Percentiles rank a stretch among this genome's conserved stretches.
Evolutionary conservation across 2,113 vertebrate species (phyloP).

Genomic region (Malurus melanocephalus): DNA sequence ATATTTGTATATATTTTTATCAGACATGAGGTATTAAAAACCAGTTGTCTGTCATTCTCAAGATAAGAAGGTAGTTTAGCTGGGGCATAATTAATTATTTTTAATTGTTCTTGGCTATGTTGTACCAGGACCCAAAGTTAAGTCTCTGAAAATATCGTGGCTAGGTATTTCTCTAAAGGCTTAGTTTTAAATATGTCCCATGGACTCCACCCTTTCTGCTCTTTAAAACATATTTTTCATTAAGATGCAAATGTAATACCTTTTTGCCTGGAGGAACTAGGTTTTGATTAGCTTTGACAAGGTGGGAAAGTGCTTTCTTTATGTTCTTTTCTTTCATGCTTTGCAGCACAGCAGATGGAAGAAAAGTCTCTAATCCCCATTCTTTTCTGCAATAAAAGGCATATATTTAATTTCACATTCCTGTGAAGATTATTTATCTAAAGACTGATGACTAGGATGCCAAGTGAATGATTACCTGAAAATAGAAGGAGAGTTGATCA

Average conservation of each 20-base stretch:
- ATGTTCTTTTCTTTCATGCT: conserved; percentile 99
- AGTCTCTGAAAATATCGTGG: conserved; percentile 49
- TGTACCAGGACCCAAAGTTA: background rate
- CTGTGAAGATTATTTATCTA: conserved; percentile 55
- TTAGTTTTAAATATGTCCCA: conserved; percentile 55
- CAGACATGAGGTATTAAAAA: background rate
- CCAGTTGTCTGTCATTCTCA: background rate
- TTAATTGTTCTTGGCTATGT: conserved; percentile 47
- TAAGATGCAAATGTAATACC: conserved; percentile 82
- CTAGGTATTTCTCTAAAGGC: conserved; percentile 46
- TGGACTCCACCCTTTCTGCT: conserved; percentile 14
- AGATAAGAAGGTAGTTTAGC: conserved; percentile 12
- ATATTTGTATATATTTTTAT: background rate
- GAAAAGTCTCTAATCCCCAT: conserved; percentile 95
- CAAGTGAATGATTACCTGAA: conserved; percentile 34
- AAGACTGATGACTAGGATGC: conserved; percentile 19
- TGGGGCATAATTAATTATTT: conserved; percentile 33
- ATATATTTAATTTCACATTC: conserved; percentile 66
- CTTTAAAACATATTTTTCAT: conserved; percentile 66
- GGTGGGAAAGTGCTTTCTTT: conserved; percentile 97
- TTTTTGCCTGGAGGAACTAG: conserved; percentile 97
- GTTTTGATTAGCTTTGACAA: conserved; percentile 98
- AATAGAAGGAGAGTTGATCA: conserved; percentile 1
- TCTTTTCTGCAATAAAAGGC: conserved; percentile 87
- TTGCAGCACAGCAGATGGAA: conserved; percentile 95